Evolutionary conservation across 2,888 invertebrate genomes (phyloP).

Genomic region (Thera britannica): DNA sequence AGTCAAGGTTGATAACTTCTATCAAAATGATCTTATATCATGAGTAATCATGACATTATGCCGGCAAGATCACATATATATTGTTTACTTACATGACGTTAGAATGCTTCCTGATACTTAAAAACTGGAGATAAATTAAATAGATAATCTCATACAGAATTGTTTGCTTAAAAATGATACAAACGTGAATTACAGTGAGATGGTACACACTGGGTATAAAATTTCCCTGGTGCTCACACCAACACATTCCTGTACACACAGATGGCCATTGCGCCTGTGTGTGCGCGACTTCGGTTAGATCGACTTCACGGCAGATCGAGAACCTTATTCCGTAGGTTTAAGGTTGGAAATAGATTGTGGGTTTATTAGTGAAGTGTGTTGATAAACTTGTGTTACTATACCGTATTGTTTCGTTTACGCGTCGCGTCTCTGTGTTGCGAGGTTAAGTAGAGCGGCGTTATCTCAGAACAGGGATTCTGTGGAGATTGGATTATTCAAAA

Average conservation of each 20-base stretch:
- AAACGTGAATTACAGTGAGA: slow-evolving; percentile 74
- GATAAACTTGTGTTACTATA: slow-evolving; percentile 76
- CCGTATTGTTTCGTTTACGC: slow-evolving; percentile 85
- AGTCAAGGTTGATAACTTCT: no score
- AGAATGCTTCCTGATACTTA: slow-evolving; percentile 39
- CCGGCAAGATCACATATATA: slow-evolving; percentile 12
- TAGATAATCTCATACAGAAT: slow-evolving; percentile 67
- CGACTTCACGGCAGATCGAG: slow-evolving; percentile 43
- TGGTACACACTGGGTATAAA: slow-evolving; percentile 71
- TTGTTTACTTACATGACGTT: slow-evolving; percentile 26
- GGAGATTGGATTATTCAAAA: slow-evolving; percentile 69
- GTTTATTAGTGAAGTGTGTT: slow-evolving; percentile 52
- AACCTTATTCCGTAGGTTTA: slow-evolving; percentile 50
- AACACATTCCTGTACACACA: slow-evolving; percentile 62
- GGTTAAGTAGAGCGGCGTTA: slow-evolving; percentile 85
- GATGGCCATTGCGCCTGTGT: slow-evolving; percentile 60
- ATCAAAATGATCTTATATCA: no score
- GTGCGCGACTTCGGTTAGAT: slow-evolving; percentile 61
- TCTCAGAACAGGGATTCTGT: slow-evolving; percentile 81
- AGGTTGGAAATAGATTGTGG: slow-evolving; percentile 47
- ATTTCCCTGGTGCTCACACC: slow-evolving; percentile 82
- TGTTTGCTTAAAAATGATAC: slow-evolving; percentile 75
- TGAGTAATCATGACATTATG: not conserved
- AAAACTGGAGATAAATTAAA: slow-evolving; percentile 63
- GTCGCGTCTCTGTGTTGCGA: slow-evolving; percentile 81